These are phyloP conservation scores for Tricholaema leucomelas DNA, from an alignment of 2,113 vertebrate species.

Conservation along the genomic window DNA sequence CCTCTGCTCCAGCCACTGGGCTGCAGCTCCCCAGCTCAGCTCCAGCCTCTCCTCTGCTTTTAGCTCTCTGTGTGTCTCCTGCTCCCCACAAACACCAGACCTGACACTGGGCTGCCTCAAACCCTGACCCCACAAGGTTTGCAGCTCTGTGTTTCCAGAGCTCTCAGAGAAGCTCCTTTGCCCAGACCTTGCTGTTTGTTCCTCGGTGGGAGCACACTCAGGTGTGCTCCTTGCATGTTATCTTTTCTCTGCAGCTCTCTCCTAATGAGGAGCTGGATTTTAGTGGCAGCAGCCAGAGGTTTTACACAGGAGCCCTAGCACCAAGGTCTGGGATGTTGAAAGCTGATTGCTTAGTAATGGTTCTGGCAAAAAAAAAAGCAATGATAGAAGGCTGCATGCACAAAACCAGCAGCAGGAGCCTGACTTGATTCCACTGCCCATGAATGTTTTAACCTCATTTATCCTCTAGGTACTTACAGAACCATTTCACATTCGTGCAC, in stretches of 20 bases:
- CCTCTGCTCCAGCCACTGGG: neutral
- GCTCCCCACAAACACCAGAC: rapidly evolving
- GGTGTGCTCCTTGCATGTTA: neutral
- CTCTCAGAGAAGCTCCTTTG: neutral
- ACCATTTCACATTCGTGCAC: constrained; percentile 60
- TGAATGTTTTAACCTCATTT: constrained; percentile 69
- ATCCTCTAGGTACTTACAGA: constrained; percentile 57
- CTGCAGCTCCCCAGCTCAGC: neutral
- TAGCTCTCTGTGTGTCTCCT: rapidly evolving
- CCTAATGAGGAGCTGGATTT: neutral
- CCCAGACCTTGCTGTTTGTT: neutral
- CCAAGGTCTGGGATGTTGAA: neutral
- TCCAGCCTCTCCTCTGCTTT: neutral
- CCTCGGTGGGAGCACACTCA: neutral
- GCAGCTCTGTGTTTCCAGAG: neutral
- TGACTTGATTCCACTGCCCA: constrained; percentile 17
- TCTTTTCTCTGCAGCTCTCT: neutral
- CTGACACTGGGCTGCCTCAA: rapidly evolving
- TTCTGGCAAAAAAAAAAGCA: neutral
- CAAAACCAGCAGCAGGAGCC: constrained; percentile 5
- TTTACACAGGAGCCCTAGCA: neutral
- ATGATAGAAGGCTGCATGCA: neutral
- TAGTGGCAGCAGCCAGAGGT: neutral
- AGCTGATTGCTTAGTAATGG: constrained; percentile 44
- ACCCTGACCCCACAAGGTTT: rapidly evolving